phyloP scores from a whole-genome alignment of 2,888 invertebrate species.

The Odontocolon sp. region DNA sequence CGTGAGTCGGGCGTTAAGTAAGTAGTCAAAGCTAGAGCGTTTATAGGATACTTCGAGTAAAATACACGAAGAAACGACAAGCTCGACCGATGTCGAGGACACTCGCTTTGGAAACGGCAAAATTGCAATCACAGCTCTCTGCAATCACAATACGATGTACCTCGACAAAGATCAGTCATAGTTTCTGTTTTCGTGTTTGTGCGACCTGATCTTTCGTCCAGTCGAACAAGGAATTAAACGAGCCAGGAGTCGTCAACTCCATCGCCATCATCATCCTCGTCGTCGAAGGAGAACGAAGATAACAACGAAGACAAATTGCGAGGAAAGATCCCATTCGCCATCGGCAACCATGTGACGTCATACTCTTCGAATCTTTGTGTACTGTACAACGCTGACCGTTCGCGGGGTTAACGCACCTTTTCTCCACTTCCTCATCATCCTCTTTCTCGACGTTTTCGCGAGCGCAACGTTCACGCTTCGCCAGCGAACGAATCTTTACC shows the following conservation, averaged over 20 bases:
- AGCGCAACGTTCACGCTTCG: conserved; percentile 20
- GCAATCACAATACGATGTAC: too few relatives aligned
- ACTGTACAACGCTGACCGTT: not conserved
- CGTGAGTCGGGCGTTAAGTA: conserved; percentile 40
- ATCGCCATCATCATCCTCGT: too few relatives aligned
- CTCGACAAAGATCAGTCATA: too few relatives aligned
- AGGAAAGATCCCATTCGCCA: not conserved
- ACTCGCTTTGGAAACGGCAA: too few relatives aligned
- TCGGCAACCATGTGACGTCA: conserved; percentile 15
- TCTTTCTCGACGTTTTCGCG: conserved; percentile 22
- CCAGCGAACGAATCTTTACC: not conserved
- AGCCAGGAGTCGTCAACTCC: too few relatives aligned
- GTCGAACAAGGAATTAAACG: too few relatives aligned
- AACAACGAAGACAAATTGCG: too few relatives aligned
- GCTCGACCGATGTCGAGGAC: not conserved
- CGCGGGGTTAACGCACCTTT: conserved; percentile 32
- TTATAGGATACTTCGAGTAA: not conserved
- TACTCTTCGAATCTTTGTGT: not conserved
- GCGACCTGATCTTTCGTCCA: too few relatives aligned
- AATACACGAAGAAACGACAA: conserved; percentile 46
- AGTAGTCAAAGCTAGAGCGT: conserved; percentile 38
- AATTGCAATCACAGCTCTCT: too few relatives aligned
- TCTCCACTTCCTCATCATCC: not conserved
- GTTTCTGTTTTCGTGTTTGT: too few relatives aligned
- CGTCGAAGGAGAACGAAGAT: not conserved